Evolutionary conservation across 2,797 vertebrate species (phyloP), one percentile per base, ranked within the genome.

Genomic region (Neosilurus mollespiculum): DNA sequence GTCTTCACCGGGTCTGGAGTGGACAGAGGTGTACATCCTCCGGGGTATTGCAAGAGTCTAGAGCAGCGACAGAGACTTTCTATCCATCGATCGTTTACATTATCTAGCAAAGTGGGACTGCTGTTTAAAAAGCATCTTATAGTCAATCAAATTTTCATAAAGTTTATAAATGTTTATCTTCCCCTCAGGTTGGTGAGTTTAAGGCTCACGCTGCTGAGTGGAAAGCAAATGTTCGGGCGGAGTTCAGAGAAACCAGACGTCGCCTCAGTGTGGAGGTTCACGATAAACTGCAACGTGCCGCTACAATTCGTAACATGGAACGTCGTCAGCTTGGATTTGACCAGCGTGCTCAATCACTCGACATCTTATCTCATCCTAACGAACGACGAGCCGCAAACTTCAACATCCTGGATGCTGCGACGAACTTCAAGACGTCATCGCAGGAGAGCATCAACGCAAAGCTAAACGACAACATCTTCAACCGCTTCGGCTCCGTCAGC

Each of bases 301-400:
- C 97, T 84, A 99, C 97, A 66, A 97, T 98, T 85, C 94, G 97
- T 24, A 99, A 96, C 93, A 98, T 98, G 96, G 97, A 98, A 89
- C 95, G 97, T 64, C 88, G 97, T 66, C 95, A 97, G 81, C 94
- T 98, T 66, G 97, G 97, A 81, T 89, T 98, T 88, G 97, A 98
- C 87, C 97, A 98, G 90, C 90, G 97, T 0, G 96, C 97, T 0
- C 96, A 98, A 84, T 99, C 97, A 0, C 90, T 98, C 2, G 97
- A 99, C 91, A 95, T 99, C 94, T 94, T 98, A 0, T 98, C 97
- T 49, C 96, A 96, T 0, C 80, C 80, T 22, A 49, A 14, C 1
- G 97, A 98, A 88, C 96, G 97, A 10, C 95, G 96, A 0, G 96
- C 96, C 0, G 94, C 96, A 77, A 81, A 81, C 58, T 98, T 97